Percentiles rank a stretch among this genome's conserved stretches.
Evolutionary conservation across 2,888 invertebrate genomes (phyloP).

Genomic region (Idaea aversata): DNA sequence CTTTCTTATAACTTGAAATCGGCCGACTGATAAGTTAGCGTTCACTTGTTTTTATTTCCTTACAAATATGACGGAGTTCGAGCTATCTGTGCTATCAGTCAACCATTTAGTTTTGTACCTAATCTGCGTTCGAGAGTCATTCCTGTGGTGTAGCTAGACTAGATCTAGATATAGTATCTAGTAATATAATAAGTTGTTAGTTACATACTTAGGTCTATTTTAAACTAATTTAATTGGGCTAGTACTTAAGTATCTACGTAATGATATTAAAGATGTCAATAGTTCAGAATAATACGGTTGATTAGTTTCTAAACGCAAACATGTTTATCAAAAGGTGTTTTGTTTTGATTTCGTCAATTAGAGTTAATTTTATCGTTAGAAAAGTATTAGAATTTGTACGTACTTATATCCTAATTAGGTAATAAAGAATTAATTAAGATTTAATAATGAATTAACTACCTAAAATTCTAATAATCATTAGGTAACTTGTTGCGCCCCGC

Average conservation of each 20-base stretch:
- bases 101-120: too few relatives aligned
- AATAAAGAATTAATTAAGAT: not conserved
- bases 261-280: constrained; percentile 21
- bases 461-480: too few relatives aligned
- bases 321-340: constrained; percentile 20
- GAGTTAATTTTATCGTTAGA: not conserved
- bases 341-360: not conserved
- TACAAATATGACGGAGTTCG: too few relatives aligned
- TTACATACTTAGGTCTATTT: not conserved
- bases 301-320: constrained; percentile 30
- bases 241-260: constrained; percentile 4
- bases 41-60: too few relatives aligned
- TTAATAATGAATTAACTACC: too few relatives aligned
- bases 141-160: too few relatives aligned
- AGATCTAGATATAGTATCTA: not conserved
- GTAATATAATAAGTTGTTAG: not conserved
- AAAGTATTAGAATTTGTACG: not conserved
- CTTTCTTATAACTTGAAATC: too few relatives aligned
- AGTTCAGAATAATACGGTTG: constrained; percentile 35
- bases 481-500: too few relatives aligned
- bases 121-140: too few relatives aligned
- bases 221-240: not conserved
- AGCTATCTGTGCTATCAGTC: too few relatives aligned
- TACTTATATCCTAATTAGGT: not conserved
- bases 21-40: too few relatives aligned